These are phyloP conservation scores for Romanogobio albipinnatus DNA, from an alignment of 2,113 vertebrate species.

Conservation along the genomic window DNA sequence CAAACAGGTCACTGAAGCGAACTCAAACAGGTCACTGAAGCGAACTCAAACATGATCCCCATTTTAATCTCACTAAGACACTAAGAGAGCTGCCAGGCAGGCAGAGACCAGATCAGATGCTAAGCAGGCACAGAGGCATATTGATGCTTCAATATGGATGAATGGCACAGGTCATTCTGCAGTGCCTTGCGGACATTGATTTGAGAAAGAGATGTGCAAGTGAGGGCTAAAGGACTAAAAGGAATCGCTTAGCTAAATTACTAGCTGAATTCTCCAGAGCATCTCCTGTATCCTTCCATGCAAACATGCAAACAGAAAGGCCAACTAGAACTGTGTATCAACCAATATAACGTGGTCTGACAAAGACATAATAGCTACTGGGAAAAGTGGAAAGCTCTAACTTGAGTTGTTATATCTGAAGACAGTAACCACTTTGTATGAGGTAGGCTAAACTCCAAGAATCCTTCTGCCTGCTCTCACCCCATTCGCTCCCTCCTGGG, in stretches of 20 bases:
- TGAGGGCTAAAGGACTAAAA: background rate
- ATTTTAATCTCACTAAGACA: constrained; percentile 52
- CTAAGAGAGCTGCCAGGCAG: constrained; percentile 40
- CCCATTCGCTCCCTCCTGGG: constrained; percentile 1
- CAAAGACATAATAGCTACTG: constrained; percentile 2
- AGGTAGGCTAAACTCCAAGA: constrained; percentile 1
- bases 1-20: constrained; percentile 49
- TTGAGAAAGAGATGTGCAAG: background rate
- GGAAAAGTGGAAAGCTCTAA: background rate
- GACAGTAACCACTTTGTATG: background rate
- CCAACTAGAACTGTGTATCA: background rate
- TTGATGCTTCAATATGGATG: constrained; percentile 28
- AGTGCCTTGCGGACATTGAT: constrained; percentile 1
- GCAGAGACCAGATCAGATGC: constrained; percentile 33
- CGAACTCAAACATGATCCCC: constrained; percentile 46
- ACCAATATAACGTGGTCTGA: background rate
- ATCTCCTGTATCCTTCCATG: background rate
- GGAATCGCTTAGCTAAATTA: background rate
- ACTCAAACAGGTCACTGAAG: constrained; percentile 53
- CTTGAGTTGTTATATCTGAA: background rate
- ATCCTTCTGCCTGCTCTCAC: constrained; percentile 11
- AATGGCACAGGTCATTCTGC: background rate
- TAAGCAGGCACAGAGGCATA: constrained; percentile 26
- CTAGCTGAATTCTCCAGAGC: background rate
- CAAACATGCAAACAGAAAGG: background rate